Conservation (phyloP, 2,113 vertebrate species). For the Eretmochelys imbricata region DNA sequence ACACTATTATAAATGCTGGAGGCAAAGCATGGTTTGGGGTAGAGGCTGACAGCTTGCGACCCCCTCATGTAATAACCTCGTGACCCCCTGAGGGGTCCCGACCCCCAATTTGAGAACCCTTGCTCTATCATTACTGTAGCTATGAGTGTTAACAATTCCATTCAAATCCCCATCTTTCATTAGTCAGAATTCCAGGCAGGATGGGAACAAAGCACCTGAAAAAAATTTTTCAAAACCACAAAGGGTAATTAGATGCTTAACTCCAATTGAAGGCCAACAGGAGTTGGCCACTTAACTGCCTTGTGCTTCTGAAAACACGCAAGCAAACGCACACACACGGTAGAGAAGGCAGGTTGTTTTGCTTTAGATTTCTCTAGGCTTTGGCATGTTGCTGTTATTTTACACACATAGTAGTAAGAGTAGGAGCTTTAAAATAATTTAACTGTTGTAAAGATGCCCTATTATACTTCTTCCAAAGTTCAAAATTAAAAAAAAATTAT, state of each 20-base stretch:
- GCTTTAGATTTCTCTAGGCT: background rate
- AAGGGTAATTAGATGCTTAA: background rate
- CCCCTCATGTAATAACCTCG: too few relatives aligned
- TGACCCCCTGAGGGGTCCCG: too few relatives aligned
- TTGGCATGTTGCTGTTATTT: background rate
- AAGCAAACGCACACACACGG: background rate
- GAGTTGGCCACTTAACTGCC: background rate
- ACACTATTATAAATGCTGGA: too few relatives aligned
- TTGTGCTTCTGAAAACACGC: background rate
- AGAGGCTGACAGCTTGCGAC: too few relatives aligned
- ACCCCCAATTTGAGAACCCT: too few relatives aligned
- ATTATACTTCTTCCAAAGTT: background rate
- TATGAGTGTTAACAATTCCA: too few relatives aligned
- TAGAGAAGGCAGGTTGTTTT: background rate
- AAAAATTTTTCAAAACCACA: background rate
- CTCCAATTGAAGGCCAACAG: accelerated
- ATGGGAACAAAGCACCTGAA: background rate
- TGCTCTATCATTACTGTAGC: too few relatives aligned
- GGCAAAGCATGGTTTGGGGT: too few relatives aligned
- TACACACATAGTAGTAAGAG: background rate
- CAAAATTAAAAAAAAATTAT: background rate
- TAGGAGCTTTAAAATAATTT: background rate
- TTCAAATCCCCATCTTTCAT: background rate
- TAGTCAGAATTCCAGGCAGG: background rate
- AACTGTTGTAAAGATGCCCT: background rate